phyloP scores from a whole-genome alignment of 2,797 vertebrate genomes.

The Gymnothorax reevesii region DNA sequence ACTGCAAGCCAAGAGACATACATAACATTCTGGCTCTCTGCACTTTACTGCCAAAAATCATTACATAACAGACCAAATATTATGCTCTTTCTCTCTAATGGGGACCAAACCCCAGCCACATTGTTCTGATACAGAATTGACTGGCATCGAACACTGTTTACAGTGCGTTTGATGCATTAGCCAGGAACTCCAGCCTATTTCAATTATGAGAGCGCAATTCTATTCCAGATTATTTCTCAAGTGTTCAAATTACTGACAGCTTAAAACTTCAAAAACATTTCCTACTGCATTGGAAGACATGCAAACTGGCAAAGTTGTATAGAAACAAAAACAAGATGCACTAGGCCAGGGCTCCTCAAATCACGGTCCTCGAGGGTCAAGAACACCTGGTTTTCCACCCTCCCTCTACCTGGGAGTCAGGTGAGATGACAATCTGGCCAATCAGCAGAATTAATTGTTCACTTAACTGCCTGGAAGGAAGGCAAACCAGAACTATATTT shows the following conservation, averaged over 20 bases:
- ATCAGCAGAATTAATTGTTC: too few relatives aligned
- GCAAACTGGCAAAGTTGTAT: not conserved
- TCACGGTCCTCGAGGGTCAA: too few relatives aligned
- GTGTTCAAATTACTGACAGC: too few relatives aligned
- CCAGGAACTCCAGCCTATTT: not conserved
- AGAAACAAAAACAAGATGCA: slow-evolving; percentile 9
- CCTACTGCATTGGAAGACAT: not conserved
- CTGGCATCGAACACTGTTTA: not conserved
- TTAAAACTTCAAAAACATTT: not conserved
- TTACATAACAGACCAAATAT: not conserved
- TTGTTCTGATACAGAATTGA: not conserved
- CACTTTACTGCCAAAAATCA: not conserved
- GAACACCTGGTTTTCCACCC: too few relatives aligned
- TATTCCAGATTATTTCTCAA: not conserved
- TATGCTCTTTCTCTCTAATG: not conserved
- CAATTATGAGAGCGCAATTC: not conserved
- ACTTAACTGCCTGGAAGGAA: too few relatives aligned
- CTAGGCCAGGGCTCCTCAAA: not conserved
- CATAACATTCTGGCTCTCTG: not conserved
- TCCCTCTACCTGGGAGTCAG: too few relatives aligned
- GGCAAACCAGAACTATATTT: too few relatives aligned
- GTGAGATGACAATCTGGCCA: too few relatives aligned
- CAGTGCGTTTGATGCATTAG: not conserved
- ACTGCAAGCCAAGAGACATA: not conserved
- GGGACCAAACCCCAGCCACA: not conserved